Conservation (phyloP, 2,113 vertebrate genomes). For the Halcyon senegalensis region DNA sequence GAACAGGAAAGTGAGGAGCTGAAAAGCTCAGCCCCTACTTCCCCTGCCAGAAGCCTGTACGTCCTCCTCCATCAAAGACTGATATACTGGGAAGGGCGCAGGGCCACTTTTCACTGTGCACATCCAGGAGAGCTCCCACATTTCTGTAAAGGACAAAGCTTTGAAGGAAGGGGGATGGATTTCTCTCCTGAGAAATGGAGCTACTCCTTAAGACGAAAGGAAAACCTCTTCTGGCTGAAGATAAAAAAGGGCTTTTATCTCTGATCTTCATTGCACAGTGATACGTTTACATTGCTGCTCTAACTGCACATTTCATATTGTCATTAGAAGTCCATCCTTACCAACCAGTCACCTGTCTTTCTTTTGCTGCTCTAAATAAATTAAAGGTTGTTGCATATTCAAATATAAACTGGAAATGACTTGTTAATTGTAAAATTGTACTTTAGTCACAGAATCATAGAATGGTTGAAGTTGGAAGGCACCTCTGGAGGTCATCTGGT, state of each 20-base stretch:
- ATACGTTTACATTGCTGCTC: neutral
- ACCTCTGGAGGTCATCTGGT: neutral
- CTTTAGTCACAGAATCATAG: neutral
- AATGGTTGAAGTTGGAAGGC: neutral
- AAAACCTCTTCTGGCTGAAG: neutral
- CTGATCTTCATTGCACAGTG: accelerated
- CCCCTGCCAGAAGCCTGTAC: neutral
- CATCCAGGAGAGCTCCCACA: neutral
- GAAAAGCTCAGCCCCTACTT: neutral
- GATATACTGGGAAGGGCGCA: neutral
- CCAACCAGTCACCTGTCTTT: neutral
- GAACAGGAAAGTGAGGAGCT: neutral
- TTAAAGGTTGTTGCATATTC: neutral
- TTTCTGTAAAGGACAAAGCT: neutral
- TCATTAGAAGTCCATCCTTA: neutral
- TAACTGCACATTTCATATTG: neutral
- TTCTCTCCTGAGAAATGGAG: neutral
- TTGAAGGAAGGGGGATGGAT: neutral
- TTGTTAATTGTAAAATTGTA: neutral
- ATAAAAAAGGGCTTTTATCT: neutral
- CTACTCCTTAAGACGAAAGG: neutral
- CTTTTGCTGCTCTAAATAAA: neutral
- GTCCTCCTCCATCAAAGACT: neutral
- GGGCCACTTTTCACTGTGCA: neutral
- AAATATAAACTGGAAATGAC: neutral